phyloP scores from a whole-genome alignment of 2,888 invertebrate species.

The Coelinius sp. region DNA sequence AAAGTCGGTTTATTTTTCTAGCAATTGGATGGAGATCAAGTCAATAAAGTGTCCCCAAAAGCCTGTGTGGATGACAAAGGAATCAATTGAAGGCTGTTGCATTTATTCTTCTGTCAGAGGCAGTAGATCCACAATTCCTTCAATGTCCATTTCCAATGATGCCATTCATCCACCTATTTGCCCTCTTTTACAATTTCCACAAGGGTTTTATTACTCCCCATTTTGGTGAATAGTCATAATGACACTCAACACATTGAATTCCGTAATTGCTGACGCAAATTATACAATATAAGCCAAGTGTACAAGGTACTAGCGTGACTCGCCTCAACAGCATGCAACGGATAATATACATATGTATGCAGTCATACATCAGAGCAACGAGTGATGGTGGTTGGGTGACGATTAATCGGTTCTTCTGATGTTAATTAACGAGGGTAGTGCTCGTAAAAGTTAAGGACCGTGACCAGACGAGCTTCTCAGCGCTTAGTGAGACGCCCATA shows the following conservation, averaged over 20 bases:
- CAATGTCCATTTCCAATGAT: background rate
- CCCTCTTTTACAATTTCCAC: background rate
- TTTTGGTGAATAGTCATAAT: background rate
- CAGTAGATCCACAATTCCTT: background rate
- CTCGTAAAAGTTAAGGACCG: conserved; percentile 64
- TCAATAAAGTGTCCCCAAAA: background rate
- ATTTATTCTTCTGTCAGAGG: background rate
- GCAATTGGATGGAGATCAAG: background rate
- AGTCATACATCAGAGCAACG: conserved; percentile 21
- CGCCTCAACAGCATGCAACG: background rate
- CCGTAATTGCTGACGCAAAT: background rate
- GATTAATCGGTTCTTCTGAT: conserved; percentile 51
- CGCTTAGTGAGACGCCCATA: conserved; percentile 41
- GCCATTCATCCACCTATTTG: background rate
- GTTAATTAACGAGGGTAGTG: conserved; percentile 56
- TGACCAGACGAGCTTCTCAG: conserved; percentile 54
- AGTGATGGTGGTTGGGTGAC: conserved; percentile 41
- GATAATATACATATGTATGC: background rate
- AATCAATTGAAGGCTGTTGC: background rate
- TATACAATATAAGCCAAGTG: background rate
- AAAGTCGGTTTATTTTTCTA: background rate
- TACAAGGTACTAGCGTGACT: background rate
- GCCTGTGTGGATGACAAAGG: background rate
- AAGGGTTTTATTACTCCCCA: background rate
- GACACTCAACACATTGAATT: background rate